phyloP scores from a whole-genome alignment of 2,888 invertebrate species.

The Phengaris alcon region DNA sequence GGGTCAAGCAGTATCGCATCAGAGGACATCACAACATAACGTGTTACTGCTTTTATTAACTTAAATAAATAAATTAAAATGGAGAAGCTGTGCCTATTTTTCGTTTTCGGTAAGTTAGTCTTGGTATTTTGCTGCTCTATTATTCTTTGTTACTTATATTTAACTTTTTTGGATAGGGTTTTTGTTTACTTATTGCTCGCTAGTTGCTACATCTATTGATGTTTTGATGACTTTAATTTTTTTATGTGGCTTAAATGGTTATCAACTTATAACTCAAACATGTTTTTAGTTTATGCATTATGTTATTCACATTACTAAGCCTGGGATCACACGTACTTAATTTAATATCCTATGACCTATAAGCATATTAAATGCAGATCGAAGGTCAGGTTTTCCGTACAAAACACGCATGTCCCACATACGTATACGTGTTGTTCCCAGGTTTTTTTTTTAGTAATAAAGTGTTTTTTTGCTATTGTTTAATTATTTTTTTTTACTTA shows the following conservation, averaged over 20 bases:
- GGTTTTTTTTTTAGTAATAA: too few species aligned
- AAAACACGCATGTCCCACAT: too few species aligned
- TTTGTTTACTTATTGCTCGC: background rate
- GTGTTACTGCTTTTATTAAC: background rate
- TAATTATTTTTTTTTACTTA: too few species aligned
- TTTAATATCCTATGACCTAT: too few species aligned
- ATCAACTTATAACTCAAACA: background rate
- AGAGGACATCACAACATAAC: conserved; percentile 17
- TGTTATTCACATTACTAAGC: too few species aligned
- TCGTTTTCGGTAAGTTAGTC: conserved; percentile 37
- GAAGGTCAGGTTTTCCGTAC: too few species aligned
- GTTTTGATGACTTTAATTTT: background rate
- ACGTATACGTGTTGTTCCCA: too few species aligned
- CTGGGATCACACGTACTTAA: too few species aligned
- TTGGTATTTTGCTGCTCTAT: background rate
- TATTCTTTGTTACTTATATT: background rate
- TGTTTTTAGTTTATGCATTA: too few species aligned
- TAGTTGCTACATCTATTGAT: too few species aligned
- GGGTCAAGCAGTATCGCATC: conserved; percentile 32
- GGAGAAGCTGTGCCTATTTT: conserved; percentile 34
- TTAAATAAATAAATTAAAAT: conserved; percentile 31
- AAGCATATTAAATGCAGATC: too few species aligned
- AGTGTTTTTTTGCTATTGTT: too few species aligned
- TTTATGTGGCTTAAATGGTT: background rate
- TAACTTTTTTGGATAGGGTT: background rate